These are phyloP conservation scores for Netelia virgata DNA, from an alignment of 2,888 invertebrate genomes.

Conservation along the genomic window DNA sequence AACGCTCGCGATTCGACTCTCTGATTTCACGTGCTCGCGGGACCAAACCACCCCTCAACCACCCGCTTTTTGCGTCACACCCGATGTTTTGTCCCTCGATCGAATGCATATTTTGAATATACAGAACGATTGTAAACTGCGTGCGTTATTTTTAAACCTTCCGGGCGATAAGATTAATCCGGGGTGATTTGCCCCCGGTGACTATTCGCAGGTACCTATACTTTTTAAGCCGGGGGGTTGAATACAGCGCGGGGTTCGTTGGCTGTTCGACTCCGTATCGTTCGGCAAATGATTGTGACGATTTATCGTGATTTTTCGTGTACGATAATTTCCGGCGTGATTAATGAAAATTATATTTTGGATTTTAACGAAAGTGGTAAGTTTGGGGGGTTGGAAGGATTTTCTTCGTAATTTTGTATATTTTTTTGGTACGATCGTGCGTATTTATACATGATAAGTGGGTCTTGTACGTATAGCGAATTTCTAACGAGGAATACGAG, in stretches of 20 bases:
- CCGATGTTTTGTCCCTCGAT: slow-evolving; percentile 25
- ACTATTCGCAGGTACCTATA: background rate
- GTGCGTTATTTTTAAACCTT: slow-evolving; percentile 33
- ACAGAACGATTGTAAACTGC: slow-evolving; percentile 20
- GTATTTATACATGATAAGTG: no score
- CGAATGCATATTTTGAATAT: slow-evolving; percentile 7
- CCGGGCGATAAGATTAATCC: slow-evolving; percentile 48
- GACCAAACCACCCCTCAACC: slow-evolving; percentile 15
- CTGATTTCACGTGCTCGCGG: slow-evolving; percentile 62
- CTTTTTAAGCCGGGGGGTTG: no score
- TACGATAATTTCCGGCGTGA: no score
- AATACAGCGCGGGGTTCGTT: no score
- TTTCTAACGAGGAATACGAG: background rate
- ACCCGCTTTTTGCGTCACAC: slow-evolving; percentile 4
- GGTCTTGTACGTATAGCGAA: background rate
- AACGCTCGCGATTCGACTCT: slow-evolving; percentile 69
- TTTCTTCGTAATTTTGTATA: background rate
- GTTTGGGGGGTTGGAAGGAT: background rate
- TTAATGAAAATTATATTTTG: background rate
- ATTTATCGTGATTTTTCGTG: no score
- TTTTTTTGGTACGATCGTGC: background rate
- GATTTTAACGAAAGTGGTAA: background rate
- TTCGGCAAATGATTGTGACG: no score
- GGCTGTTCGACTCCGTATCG: no score
- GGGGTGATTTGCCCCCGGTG: background rate